A percentile compares a stretch with the other conserved stretches of the same genome.
Conservation (phyloP, 2,888 invertebrate genomes). For the Homarus gammarus region DNA sequence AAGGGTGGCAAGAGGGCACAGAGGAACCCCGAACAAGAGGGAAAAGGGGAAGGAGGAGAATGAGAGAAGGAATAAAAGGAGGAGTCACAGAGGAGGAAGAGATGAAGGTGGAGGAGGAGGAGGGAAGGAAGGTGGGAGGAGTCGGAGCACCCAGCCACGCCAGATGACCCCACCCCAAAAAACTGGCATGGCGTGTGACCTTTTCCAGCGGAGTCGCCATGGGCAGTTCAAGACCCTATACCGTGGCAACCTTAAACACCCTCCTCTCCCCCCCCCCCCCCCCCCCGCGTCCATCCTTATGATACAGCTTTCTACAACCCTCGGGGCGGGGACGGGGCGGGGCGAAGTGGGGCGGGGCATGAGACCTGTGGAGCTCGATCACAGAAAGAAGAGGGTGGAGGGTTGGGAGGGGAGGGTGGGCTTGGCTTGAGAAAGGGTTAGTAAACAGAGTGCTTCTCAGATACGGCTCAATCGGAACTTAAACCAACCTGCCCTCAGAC, state of each 20-base stretch:
- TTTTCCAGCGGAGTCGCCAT: conserved; percentile 42
- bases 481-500: too few relatives aligned
- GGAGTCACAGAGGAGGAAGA: too few relatives aligned
- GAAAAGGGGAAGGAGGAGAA: too few relatives aligned
- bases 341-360: too few relatives aligned
- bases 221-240: conserved; percentile 34
- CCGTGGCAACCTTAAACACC: conserved; percentile 4
- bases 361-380: too few relatives aligned
- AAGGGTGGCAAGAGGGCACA: too few relatives aligned
- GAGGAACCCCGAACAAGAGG: too few relatives aligned
- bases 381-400: not conserved
- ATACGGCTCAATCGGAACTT: too few relatives aligned
- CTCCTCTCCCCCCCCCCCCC: not conserved
- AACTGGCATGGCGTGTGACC: conserved; percentile 40
- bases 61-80: too few relatives aligned
- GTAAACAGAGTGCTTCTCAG: too few relatives aligned
- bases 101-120: not conserved
- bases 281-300: conserved; percentile 13
- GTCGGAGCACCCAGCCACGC: conserved; percentile 15
- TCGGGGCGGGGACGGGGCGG: not conserved
- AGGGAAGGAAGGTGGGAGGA: conserved; percentile 10
- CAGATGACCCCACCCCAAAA: conserved; percentile 37
- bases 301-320: conserved; percentile 7
- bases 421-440: too few relatives aligned
- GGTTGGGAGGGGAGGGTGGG: too few relatives aligned